These are phyloP conservation scores for Platycheirus albimanus DNA, from an alignment of 2,888 invertebrate genomes.

Conservation along the genomic window DNA sequence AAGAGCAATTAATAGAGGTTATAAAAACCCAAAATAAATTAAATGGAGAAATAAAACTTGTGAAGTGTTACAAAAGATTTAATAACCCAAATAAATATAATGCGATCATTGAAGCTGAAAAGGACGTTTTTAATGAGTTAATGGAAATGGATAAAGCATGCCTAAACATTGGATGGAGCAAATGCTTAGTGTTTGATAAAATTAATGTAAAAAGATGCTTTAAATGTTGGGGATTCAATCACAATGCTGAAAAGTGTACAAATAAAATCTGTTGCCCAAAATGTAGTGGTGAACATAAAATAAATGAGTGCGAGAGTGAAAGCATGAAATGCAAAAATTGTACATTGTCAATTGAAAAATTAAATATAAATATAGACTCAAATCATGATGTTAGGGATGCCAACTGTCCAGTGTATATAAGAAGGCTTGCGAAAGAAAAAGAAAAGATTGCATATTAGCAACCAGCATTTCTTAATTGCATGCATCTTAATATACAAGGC, in stretches of 20 bases:
- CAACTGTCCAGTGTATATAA: background rate
- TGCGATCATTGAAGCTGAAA: background rate
- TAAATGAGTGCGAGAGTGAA: background rate
- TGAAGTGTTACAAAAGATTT: constrained; percentile 9
- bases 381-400: constrained; percentile 5
- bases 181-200: too few relatives aligned
- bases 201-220: too few relatives aligned
- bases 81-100: constrained; percentile 7
- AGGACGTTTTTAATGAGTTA: background rate
- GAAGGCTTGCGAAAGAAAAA: background rate
- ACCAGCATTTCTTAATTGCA: background rate
- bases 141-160: background rate
- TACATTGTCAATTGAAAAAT: background rate
- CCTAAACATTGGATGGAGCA: background rate
- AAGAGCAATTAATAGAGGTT: background rate
- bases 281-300: background rate
- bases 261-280: too few relatives aligned
- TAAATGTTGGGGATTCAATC: too few relatives aligned
- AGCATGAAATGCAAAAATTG: constrained; percentile 1
- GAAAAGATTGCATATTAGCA: constrained; percentile 5
- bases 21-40: constrained; percentile 12
- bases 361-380: background rate
- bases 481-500: too few relatives aligned
- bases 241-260: too few relatives aligned
- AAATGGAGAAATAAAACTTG: constrained; percentile 6